phyloP scores from a whole-genome alignment of 2,113 vertebrate genomes.

The Burhinus bistriatus region DNA sequence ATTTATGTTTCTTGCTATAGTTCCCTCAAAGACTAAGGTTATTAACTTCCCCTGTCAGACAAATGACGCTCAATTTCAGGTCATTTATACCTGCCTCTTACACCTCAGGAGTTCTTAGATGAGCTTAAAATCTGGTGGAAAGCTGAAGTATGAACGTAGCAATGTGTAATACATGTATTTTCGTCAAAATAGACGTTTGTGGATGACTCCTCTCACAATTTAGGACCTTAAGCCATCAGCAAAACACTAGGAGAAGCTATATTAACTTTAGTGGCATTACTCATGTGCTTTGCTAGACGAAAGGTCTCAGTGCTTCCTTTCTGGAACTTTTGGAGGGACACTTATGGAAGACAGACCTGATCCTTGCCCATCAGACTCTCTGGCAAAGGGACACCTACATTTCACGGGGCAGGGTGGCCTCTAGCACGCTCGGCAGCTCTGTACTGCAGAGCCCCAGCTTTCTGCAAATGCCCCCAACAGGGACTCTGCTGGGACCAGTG shows the following conservation, averaged over 20 bases:
- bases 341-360: rapidly evolving
- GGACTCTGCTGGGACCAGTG: background rate
- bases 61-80: background rate
- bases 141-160: background rate
- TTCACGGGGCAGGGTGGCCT: background rate
- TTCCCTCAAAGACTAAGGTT: constrained; percentile 29
- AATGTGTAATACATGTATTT: background rate
- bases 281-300: rapidly evolving
- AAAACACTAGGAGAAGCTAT: background rate
- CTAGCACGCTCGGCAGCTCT: background rate
- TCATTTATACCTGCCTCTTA: background rate
- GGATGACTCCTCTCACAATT: background rate
- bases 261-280: background rate
- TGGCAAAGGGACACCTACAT: background rate
- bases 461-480: too few species aligned
- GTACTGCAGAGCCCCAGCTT: background rate
- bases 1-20: constrained; percentile 59
- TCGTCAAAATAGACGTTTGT: background rate
- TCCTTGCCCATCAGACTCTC: background rate
- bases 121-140: background rate
- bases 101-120: background rate
- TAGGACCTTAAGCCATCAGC: background rate
- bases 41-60: constrained; percentile 37
- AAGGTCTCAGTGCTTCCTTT: background rate
- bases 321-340: background rate